These are phyloP conservation scores for Tachycineta bicolor DNA, from an alignment of 2,113 vertebrate species.

Conservation along the genomic window DNA sequence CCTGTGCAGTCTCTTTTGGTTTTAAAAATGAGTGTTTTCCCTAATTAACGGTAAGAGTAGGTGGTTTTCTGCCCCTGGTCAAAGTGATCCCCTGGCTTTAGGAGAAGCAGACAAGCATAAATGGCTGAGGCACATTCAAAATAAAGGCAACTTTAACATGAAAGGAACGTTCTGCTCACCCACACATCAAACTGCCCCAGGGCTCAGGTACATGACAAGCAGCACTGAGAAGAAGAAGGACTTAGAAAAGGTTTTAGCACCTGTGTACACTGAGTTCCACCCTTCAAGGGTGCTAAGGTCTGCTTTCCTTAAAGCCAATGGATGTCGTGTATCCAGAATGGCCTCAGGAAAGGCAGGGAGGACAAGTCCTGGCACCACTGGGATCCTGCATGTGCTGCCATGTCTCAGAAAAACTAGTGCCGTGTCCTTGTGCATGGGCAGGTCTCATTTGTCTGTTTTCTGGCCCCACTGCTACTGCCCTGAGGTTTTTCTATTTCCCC, in stretches of 20 bases:
- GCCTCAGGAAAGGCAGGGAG: background rate
- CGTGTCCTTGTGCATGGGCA: rapidly evolving
- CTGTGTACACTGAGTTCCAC: too few species aligned
- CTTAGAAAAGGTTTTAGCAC: background rate
- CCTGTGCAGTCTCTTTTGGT: background rate
- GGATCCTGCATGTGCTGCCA: rapidly evolving
- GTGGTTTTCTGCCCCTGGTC: background rate
- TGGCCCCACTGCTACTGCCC: background rate
- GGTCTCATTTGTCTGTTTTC: background rate
- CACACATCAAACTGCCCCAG: background rate
- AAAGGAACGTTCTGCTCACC: background rate
- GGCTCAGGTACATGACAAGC: background rate
- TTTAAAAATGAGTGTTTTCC: background rate
- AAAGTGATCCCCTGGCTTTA: background rate
- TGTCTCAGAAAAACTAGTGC: background rate
- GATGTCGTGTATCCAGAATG: background rate
- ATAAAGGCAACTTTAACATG: background rate
- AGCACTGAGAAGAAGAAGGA: background rate
- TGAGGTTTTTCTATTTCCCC: background rate
- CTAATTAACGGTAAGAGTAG: background rate
- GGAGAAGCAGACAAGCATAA: background rate
- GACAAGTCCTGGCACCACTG: background rate
- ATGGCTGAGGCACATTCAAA: background rate
- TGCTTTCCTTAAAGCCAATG: background rate
- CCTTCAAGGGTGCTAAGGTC: background rate